These are phyloP conservation scores for Stenurella melanura DNA, from an alignment of 2,888 invertebrate species.

Conservation along the genomic window DNA sequence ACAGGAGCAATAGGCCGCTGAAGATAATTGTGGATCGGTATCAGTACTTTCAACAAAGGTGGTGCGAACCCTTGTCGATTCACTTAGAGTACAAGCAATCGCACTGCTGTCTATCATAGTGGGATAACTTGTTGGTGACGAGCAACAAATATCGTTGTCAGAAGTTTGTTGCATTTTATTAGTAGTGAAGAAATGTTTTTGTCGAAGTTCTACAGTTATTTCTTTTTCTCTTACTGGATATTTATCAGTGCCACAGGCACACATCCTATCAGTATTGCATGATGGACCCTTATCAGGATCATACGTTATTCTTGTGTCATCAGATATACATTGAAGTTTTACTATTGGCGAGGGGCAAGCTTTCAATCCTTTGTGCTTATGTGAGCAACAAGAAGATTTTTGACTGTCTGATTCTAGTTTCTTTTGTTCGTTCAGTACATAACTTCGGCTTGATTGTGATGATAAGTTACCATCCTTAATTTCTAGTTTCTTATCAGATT, in stretches of 20 bases:
- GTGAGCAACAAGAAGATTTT: neutral
- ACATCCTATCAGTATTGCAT: neutral
- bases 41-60: neutral
- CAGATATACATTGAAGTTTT: neutral
- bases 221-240: slow-evolving; percentile 40
- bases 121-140: slow-evolving; percentile 8
- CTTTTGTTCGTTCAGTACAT: neutral
- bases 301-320: neutral
- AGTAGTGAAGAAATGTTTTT: slow-evolving; percentile 33
- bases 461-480: no score
- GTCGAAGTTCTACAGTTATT: neutral
- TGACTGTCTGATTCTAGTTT: neutral
- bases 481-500: no score
- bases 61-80: neutral
- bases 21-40: neutral
- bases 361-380: neutral
- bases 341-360: slow-evolving; percentile 7
- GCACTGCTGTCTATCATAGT: neutral
- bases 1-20: slow-evolving; percentile 8
- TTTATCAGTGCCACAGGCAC: slow-evolving; percentile 26
- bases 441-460: neutral
- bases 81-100: neutral
- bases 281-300: neutral
- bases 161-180: slow-evolving; percentile 55
- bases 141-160: slow-evolving; percentile 46